Conservation (phyloP, 2,888 invertebrate species). For the Hydriomena furcata region DNA sequence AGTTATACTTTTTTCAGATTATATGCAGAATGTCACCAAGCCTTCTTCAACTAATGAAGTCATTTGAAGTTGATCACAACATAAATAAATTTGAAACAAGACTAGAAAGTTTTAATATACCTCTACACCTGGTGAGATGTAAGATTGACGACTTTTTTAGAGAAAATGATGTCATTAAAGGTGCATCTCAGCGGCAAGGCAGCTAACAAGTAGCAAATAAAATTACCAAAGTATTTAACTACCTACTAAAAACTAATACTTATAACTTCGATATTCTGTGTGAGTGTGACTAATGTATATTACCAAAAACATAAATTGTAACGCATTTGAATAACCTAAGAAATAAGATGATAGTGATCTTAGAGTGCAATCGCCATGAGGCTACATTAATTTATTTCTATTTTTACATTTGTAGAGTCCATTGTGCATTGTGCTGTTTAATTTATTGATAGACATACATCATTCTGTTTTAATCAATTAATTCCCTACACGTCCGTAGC, state of each 20-base stretch:
- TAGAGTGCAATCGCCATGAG: conserved; percentile 21
- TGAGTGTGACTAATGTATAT: conserved; percentile 10
- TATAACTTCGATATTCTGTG: conserved; percentile 8
- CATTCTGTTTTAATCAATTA: neutral
- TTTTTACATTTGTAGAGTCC: no score
- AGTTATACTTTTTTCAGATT: conserved; percentile 72
- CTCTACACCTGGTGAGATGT: conserved; percentile 83
- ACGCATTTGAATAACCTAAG: conserved; percentile 22
- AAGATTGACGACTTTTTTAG: conserved; percentile 85
- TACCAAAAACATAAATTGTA: conserved; percentile 24
- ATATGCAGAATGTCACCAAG: conserved; percentile 86
- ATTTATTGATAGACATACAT: neutral
- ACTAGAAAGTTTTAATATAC: conserved; percentile 71
- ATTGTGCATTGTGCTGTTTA: neutral
- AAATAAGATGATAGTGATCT: conserved; percentile 9
- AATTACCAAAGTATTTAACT: conserved; percentile 6
- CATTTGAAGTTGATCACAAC: conserved; percentile 68
- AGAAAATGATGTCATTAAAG: conserved; percentile 72
- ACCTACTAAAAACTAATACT: conserved; percentile 12
- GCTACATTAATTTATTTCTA: conserved; percentile 13
- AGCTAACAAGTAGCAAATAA: conserved; percentile 12
- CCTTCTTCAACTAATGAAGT: conserved; percentile 80
- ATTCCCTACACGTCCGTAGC: conserved; percentile 17
- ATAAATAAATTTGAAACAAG: conserved; percentile 63
- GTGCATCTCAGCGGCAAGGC: conserved; percentile 12